Conservation (phyloP, 2,113 vertebrate genomes). For the Pontoporia blainvillei region DNA sequence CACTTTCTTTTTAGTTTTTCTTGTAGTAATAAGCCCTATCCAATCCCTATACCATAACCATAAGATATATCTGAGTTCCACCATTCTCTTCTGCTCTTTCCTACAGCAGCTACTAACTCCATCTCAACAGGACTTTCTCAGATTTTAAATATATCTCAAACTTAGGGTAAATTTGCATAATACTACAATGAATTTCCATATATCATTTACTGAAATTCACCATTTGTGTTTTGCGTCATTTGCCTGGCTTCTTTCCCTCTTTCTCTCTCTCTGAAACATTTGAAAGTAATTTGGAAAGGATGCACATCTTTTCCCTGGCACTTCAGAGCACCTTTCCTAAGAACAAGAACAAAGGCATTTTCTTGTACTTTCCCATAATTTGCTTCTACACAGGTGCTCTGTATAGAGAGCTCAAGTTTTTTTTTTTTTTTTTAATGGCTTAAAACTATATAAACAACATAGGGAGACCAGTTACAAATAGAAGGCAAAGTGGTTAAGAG, state of each 20-base stretch:
- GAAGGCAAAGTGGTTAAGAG: not conserved
- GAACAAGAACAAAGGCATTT: not conserved
- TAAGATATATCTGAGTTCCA: rapidly evolving
- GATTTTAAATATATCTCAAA: not conserved
- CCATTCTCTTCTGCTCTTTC: not conserved
- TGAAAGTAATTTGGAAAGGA: not conserved
- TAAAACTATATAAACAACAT: not conserved
- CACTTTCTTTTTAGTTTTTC: not conserved
- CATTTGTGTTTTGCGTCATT: not conserved
- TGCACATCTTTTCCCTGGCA: rapidly evolving
- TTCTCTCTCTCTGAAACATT: not conserved
- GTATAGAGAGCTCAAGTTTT: not conserved
- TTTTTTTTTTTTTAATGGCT: not conserved
- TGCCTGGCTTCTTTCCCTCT: not conserved
- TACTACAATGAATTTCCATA: not conserved
- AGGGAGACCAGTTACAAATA: not conserved
- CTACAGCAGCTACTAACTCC: too few relatives aligned
- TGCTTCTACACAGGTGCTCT: not conserved
- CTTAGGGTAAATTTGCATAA: not conserved
- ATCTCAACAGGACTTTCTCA: not conserved
- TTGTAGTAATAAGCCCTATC: not conserved
- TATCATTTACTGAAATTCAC: not conserved
- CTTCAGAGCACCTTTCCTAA: not conserved
- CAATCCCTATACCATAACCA: too few relatives aligned
- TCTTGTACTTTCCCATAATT: too few relatives aligned